phyloP scores from a whole-genome alignment of 1,140 invertebrate species.

The Sycophaga agraensis region DNA sequence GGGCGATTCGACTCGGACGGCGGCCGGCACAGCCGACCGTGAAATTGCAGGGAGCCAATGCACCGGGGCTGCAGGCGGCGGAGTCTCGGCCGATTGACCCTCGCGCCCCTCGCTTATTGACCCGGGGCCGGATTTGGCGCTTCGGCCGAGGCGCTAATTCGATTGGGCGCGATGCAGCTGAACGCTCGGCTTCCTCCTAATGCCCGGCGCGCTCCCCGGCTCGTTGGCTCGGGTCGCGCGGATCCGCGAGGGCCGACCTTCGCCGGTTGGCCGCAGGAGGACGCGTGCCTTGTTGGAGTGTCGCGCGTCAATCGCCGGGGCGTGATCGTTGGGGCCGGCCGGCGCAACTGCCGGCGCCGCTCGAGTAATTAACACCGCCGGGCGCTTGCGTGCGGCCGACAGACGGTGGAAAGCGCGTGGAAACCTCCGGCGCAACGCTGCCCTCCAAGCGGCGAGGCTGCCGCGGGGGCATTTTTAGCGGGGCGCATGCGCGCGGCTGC shows the following conservation, averaged over 20 bases:
- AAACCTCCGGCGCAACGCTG: too few relatives aligned
- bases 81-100: too few relatives aligned
- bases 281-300: not conserved
- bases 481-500: not conserved
- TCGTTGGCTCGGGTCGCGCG: not conserved
- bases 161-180: not conserved
- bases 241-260: not conserved
- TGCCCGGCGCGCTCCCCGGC: not conserved
- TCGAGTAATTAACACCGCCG: not conserved
- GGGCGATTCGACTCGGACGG: too few relatives aligned
- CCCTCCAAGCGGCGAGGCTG: not conserved
- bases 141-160: too few relatives aligned
- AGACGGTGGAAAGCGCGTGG: not conserved
- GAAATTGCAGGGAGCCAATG: too few relatives aligned
- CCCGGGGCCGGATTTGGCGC: too few relatives aligned
- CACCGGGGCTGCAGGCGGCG: too few relatives aligned
- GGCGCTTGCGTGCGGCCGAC: not conserved
- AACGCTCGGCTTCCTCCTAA: not conserved
- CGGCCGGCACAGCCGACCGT: too few relatives aligned
- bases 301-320: not conserved
- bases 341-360: not conserved
- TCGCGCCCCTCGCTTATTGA: too few relatives aligned
- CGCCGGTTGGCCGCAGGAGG: not conserved
- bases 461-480: not conserved
- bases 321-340: not conserved